phyloP scores from a whole-genome alignment of 2,797 vertebrate species.

The Peromyscus melanophrys region DNA sequence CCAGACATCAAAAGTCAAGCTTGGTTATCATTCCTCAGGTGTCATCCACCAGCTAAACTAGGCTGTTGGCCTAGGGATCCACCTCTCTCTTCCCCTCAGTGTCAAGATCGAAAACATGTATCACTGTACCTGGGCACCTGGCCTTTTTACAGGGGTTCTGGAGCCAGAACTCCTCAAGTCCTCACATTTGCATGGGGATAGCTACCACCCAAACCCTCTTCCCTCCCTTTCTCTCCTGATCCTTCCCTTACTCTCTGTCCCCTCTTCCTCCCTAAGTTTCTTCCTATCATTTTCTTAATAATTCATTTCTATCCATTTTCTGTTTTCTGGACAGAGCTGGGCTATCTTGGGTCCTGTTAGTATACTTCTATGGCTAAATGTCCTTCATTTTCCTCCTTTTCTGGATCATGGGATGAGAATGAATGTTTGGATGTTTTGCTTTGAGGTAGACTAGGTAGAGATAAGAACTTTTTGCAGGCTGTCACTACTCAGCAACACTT shows the following conservation, averaged over 20 bases:
- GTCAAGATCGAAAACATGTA: not conserved
- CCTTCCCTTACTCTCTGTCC: not conserved
- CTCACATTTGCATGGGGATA: not conserved
- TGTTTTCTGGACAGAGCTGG: not conserved
- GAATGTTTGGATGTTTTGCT: not conserved
- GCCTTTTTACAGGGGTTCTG: not conserved
- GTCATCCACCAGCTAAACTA: not conserved
- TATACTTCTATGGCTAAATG: not conserved
- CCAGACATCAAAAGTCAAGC: not conserved
- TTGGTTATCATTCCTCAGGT: not conserved
- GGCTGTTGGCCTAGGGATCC: not conserved
- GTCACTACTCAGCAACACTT: not conserved
- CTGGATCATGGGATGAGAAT: not conserved
- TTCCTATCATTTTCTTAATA: not conserved
- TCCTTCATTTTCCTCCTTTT: not conserved
- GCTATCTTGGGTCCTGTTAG: not conserved
- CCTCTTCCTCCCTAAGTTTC: not conserved
- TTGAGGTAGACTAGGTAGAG: not conserved
- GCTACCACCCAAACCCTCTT: not conserved
- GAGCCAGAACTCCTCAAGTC: too few species aligned
- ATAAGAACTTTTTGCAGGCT: not conserved
- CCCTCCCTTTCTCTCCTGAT: rapidly evolving
- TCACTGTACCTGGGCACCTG: not conserved
- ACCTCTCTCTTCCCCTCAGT: not conserved
- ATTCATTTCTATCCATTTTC: not conserved